Evolutionary conservation across 2,113 vertebrate species (phyloP), one percentile per base, ranked within the genome.

Genomic region (Euleptes europaea): DNA sequence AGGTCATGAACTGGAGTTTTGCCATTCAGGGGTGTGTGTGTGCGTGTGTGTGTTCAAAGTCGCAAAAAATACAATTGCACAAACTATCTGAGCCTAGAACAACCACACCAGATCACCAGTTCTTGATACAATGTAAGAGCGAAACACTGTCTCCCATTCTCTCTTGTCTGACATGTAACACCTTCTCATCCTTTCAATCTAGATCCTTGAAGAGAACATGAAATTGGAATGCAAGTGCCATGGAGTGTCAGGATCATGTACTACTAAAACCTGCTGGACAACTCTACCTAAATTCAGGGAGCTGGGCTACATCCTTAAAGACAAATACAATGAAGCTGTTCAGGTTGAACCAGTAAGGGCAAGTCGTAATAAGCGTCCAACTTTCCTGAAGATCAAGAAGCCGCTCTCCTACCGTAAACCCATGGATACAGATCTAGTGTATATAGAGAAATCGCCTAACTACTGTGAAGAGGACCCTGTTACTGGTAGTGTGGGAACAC

Each of bases 201-300:
- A 99, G 98, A 96, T 99, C 86, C 95, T 99, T 86, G 98, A 99
- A 91, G 98, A 99, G 89, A 98, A 97, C 91, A 98, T 99, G 98
- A 98, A 96, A 75, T 92, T 99, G 80, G 98, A 99, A 89, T 99
- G 98, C 86, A 99, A 99, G 90, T 99, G 98, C 82, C 98, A 99
- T 0, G 98, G 98, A 0, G 98, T 99, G 71, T 99, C 99, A 0
- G 99, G 99, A 69, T 99, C 99, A 19, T 99, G 99, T 91, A 99
- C 99, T 84, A 99, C 98, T 88, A 99, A 98, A 95, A 99, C 99
- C 3, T 99, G 99, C 96, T 99, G 98, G 99, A 99, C 98, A 54
- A 99, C 98, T 1, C 97, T 99, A 90, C 99, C 99, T 35, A 98
- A 98, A 94, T 99, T 99, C 94, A 97, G 99, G 21, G 98, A 99